Conservation (phyloP, 2,888 invertebrate species). For the Epirrita christyi region DNA sequence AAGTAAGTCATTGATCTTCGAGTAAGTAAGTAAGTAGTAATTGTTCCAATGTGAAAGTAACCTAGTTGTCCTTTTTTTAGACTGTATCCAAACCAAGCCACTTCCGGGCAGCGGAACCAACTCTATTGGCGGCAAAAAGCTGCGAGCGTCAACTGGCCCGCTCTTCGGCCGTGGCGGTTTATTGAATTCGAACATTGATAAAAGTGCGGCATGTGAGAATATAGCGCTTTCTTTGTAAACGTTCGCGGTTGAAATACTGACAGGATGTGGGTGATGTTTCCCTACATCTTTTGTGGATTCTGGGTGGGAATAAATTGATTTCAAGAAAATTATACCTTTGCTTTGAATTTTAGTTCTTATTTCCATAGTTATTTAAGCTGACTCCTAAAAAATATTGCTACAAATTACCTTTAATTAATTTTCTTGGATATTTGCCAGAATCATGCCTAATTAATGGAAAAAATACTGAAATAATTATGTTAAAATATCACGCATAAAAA, state of each 20-base stretch:
- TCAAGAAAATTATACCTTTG: too few relatives aligned
- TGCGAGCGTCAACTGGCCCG: slow-evolving; percentile 70
- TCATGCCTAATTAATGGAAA: too few relatives aligned
- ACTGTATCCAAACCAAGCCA: slow-evolving; percentile 56
- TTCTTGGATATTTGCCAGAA: too few relatives aligned
- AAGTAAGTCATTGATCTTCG: too few relatives aligned
- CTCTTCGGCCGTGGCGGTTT: slow-evolving; percentile 60
- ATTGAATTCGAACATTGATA: slow-evolving; percentile 72
- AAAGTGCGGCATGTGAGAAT: slow-evolving; percentile 57
- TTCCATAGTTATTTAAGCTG: too few relatives aligned
- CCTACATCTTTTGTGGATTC: neutral
- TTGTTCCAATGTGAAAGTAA: neutral
- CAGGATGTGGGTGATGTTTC: slow-evolving; percentile 19
- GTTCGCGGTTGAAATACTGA: slow-evolving; percentile 41
- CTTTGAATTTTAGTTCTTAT: too few relatives aligned
- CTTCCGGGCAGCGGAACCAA: slow-evolving; percentile 73
- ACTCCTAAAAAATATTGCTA: too few relatives aligned
- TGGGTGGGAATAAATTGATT: too few relatives aligned
- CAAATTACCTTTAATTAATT: too few relatives aligned
- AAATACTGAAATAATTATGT: too few relatives aligned
- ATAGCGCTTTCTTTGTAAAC: slow-evolving; percentile 56
- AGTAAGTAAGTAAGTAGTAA: neutral
- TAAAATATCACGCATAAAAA: too few relatives aligned
- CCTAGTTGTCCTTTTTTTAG: slow-evolving; percentile 1
- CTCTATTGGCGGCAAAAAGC: slow-evolving; percentile 80